phyloP scores from a whole-genome alignment of 2,888 invertebrate genomes.

The Scaeva pyrastri region DNA sequence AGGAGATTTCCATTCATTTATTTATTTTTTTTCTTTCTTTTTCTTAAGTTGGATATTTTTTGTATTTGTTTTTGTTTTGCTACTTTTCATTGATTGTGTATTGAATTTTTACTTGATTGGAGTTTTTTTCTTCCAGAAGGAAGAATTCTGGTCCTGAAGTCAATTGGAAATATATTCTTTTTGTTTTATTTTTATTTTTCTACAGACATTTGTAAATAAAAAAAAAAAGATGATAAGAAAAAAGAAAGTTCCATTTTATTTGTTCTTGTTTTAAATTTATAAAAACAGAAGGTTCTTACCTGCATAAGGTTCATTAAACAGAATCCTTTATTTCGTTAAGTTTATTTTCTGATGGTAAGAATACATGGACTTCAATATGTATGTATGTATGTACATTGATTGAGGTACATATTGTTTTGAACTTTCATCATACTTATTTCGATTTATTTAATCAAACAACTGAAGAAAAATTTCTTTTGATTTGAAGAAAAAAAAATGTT shows the following conservation, averaged over 20 bases:
- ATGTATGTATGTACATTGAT: too few relatives aligned
- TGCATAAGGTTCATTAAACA: too few relatives aligned
- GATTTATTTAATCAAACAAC: too few relatives aligned
- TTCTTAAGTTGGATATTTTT: too few relatives aligned
- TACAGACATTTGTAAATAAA: not conserved
- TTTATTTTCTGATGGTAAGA: too few relatives aligned
- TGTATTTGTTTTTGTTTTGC: conserved; percentile 1
- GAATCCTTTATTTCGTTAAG: too few relatives aligned
- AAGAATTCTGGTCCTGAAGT: not conserved
- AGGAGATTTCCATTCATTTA: not conserved
- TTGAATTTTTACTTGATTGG: conserved; percentile 35
- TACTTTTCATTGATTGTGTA: conserved; percentile 16
- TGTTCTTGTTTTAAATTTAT: not conserved
- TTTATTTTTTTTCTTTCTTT: not conserved
- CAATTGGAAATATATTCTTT: conserved; percentile 24
- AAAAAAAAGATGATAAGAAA: not conserved
- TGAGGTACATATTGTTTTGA: too few relatives aligned
- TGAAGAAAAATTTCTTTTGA: too few relatives aligned
- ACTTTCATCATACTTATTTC: too few relatives aligned
- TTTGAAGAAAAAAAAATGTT: too few relatives aligned
- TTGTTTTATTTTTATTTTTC: not conserved
- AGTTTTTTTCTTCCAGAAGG: not conserved
- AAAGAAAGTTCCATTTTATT: not conserved
- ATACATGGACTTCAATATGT: too few relatives aligned
- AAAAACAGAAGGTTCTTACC: too few relatives aligned